These are phyloP conservation scores for Epistrophe grossulariae DNA, from an alignment of 2,888 invertebrate species.

Conservation along the genomic window DNA sequence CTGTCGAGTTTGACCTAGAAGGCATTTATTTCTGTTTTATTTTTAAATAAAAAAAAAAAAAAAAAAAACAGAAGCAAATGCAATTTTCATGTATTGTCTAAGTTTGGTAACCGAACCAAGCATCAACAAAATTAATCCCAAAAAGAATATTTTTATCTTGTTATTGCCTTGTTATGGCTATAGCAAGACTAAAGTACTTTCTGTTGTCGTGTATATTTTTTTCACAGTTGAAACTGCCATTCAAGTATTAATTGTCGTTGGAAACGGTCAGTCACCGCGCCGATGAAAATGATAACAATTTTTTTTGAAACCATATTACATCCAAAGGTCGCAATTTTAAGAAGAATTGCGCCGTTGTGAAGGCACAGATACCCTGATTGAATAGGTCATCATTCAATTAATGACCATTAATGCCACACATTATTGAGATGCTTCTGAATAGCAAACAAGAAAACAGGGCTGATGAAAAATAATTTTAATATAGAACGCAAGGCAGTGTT, in stretches of 20 bases:
- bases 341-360: constrained; percentile 46
- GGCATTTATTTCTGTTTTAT: neutral
- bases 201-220: neutral
- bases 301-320: constrained; percentile 3
- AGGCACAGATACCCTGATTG: constrained; percentile 63
- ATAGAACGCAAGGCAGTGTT: neutral
- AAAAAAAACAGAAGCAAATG: neutral
- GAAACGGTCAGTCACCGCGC: no score
- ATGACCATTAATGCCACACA: constrained; percentile 59
- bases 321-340: constrained; percentile 39
- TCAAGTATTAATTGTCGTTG: neutral
- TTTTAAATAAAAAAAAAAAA: neutral
- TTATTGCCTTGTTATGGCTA: neutral
- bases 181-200: neutral
- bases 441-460: constrained; percentile 12
- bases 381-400: constrained; percentile 74
- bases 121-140: neutral
- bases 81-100: constrained; percentile 8
- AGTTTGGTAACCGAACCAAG: neutral
- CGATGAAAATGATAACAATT: neutral
- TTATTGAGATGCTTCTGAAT: constrained; percentile 22
- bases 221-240: neutral
- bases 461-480: neutral
- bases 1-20: constrained; percentile 10
- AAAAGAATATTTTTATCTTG: neutral